A percentile compares a stretch with the other conserved stretches of the same genome.
Evolutionary conservation across 2,113 vertebrate genomes (phyloP).

Genomic region (Amazona guildingii): DNA sequence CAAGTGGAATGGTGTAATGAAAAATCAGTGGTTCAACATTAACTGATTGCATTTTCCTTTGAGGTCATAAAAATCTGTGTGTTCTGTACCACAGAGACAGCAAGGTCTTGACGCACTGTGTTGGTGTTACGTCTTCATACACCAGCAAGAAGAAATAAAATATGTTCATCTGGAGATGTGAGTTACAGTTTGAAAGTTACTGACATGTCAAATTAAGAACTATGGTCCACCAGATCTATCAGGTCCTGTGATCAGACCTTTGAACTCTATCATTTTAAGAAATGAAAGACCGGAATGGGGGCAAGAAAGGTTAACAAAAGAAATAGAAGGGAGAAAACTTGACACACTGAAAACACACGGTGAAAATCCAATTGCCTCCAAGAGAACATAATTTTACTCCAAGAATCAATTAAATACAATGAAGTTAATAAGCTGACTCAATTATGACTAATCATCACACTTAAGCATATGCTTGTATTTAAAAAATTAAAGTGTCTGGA

Average conservation of each 20-base stretch:
- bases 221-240: neutral
- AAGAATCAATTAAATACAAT: neutral
- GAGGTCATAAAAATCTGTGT: neutral
- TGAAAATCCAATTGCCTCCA: neutral
- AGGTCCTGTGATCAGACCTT: neutral
- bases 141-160: neutral
- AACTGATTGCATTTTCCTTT: neutral
- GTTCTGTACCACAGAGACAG: neutral
- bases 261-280: slow-evolving; percentile 20
- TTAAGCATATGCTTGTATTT: neutral
- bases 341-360: neutral
- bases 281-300: neutral
- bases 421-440: neutral
- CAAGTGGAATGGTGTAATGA: neutral
- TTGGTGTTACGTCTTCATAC: neutral
- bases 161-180: neutral
- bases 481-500: neutral
- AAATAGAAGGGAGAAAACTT: neutral
- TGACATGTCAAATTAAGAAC: neutral
- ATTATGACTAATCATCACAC: neutral
- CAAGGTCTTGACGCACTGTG: neutral
- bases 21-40: neutral
- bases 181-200: neutral
- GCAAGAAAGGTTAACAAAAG: neutral
- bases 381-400: neutral